Conservation (phyloP, 2,888 invertebrate genomes). For the Cephus runcator region DNA sequence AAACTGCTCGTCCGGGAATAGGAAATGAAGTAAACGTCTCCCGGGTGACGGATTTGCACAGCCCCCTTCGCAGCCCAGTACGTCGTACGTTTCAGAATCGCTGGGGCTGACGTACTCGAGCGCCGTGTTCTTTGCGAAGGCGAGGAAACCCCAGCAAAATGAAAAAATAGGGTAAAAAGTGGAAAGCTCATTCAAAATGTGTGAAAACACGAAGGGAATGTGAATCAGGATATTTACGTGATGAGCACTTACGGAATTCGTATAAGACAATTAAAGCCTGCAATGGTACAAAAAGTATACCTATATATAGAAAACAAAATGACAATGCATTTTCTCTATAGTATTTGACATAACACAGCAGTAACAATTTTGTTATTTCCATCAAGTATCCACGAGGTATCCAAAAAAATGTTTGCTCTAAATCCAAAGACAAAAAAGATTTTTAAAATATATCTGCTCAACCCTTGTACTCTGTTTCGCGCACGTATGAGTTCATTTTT, state of each 20-base stretch:
- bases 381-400: neutral
- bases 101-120: neutral
- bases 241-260: neutral
- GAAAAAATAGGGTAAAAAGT: neutral
- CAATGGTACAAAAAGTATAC: too few species aligned
- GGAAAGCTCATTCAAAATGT: neutral
- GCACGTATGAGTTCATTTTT: conserved; percentile 42
- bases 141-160: neutral
- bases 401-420: too few species aligned
- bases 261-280: neutral
- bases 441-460: neutral
- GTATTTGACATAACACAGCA: neutral
- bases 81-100: neutral
- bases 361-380: neutral
- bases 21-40: conserved; percentile 23
- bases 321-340: neutral
- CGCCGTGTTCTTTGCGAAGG: neutral
- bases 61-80: neutral
- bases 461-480: conserved; percentile 27
- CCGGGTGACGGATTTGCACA: conserved; percentile 20
- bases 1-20: conserved; percentile 16
- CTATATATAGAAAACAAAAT: neutral
- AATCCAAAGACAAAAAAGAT: neutral
- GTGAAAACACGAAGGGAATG: neutral
- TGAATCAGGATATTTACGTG: neutral